Evolutionary conservation across 2,797 vertebrate species (phyloP).

Genomic region (Bucorvus abyssinicus): DNA sequence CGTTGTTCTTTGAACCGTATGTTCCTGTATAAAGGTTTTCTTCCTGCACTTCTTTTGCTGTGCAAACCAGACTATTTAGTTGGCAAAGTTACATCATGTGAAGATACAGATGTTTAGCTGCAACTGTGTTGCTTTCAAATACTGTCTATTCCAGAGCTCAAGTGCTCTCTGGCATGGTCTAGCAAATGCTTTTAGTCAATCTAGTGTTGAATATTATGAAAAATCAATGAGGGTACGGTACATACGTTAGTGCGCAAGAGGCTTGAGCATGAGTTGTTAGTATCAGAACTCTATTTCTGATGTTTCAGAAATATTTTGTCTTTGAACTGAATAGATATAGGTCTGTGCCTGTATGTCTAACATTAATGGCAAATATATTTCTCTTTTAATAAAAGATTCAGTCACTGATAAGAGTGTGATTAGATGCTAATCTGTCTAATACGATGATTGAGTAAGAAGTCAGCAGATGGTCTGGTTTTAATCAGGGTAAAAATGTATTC

Average conservation of each 20-base stretch:
- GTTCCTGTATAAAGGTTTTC: background rate
- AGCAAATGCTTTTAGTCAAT: background rate
- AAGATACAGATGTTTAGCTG: background rate
- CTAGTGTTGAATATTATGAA: background rate
- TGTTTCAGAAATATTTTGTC: background rate
- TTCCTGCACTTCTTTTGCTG: background rate
- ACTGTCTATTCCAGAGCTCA: background rate
- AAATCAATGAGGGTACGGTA: background rate
- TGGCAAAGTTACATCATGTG: background rate
- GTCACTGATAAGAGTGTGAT: background rate
- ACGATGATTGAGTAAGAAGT: background rate
- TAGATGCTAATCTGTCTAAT: background rate
- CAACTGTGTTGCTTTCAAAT: background rate
- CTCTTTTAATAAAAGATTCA: background rate
- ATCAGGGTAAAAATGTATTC: background rate
- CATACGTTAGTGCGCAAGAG: background rate
- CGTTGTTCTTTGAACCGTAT: background rate
- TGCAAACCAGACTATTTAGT: background rate
- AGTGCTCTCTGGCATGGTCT: background rate
- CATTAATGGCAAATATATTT: background rate
- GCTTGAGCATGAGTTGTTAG: background rate
- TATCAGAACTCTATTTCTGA: background rate
- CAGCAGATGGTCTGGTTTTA: background rate
- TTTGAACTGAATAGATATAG: background rate
- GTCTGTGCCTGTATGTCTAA: background rate